Evolutionary conservation across 2,797 vertebrate genomes (phyloP).

Genomic region (Pteronotus mesoamericanus): DNA sequence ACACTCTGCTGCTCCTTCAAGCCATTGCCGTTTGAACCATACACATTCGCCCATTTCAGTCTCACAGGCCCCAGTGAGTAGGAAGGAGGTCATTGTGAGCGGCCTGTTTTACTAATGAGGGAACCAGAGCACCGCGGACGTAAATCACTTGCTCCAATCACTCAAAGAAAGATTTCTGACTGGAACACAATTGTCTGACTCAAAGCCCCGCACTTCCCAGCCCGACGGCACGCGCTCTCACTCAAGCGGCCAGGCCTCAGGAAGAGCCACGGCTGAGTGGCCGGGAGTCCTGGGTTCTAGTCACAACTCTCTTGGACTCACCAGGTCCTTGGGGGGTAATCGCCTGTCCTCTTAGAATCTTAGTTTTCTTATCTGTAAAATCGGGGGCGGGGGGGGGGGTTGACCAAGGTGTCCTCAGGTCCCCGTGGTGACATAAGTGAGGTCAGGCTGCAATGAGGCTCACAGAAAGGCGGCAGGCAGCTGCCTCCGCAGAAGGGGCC

Average conservation of each 20-base stretch:
- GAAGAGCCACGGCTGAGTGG: background rate
- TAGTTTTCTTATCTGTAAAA: background rate
- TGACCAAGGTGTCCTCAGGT: background rate
- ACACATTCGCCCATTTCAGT: fast-evolving
- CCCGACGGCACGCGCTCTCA: fast-evolving
- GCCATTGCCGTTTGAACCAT: fast-evolving
- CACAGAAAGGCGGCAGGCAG: background rate
- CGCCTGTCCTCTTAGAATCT: background rate
- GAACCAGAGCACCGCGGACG: background rate
- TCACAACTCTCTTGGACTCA: background rate
- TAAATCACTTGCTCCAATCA: background rate
- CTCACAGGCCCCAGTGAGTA: background rate
- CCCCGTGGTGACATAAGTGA: background rate
- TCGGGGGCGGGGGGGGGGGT: no score
- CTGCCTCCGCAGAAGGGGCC: background rate
- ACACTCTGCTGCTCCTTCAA: background rate
- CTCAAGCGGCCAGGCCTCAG: background rate
- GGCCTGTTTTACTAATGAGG: background rate
- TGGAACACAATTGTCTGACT: background rate
- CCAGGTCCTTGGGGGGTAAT: background rate
- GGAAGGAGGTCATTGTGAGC: background rate
- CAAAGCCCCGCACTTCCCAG: background rate
- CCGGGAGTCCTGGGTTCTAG: background rate
- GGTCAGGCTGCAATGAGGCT: background rate
- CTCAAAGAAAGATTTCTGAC: background rate